phyloP scores from a whole-genome alignment of 2,797 vertebrate genomes.

The Phyllotis vaccarum region DNA sequence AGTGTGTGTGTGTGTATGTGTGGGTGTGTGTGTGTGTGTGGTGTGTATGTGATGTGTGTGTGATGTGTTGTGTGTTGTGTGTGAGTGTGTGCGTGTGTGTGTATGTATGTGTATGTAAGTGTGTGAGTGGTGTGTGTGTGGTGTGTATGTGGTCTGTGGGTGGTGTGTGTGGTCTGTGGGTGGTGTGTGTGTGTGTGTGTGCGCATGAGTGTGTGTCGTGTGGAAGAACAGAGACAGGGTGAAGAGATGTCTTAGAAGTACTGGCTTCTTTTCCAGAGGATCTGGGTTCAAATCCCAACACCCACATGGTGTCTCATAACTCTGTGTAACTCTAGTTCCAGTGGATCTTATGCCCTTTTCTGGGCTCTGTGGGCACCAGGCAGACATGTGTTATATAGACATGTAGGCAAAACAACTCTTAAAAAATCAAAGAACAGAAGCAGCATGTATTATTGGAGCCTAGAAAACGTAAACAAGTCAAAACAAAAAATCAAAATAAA shows the following conservation, averaged over 20 bases:
- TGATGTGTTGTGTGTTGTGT: too few species aligned
- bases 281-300: background rate
- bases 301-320: background rate
- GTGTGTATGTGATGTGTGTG: too few species aligned
- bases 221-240: background rate
- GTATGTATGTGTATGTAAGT: too few species aligned
- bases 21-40: background rate
- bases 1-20: background rate
- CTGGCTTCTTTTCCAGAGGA: background rate
- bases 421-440: constrained; percentile 29
- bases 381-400: background rate
- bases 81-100: too few species aligned
- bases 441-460: background rate
- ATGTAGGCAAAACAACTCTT: background rate
- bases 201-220: background rate
- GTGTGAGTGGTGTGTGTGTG: too few species aligned
- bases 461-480: constrained; percentile 32
- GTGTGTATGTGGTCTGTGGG: too few species aligned
- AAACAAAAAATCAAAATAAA: constrained; percentile 45
- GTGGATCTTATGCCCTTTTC: background rate
- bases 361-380: background rate
- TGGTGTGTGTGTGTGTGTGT: background rate
- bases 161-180: too few species aligned
- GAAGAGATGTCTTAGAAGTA: background rate
- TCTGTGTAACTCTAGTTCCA: background rate